Conservation (phyloP, 2,797 vertebrate genomes). For the Crax fasciolata region DNA sequence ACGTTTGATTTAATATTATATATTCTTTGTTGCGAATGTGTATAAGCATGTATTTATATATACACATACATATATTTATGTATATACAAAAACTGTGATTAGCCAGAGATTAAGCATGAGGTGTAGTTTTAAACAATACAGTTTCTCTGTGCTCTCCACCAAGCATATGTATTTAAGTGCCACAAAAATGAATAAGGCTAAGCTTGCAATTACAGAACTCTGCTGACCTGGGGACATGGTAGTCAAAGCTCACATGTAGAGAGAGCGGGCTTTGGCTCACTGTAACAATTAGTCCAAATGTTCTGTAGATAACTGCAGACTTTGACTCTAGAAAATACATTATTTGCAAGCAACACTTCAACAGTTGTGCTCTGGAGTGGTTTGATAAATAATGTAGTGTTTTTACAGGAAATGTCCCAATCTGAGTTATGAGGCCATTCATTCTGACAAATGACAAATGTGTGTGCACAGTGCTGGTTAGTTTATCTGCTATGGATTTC, state of each 20-base stretch:
- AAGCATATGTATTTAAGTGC: background rate
- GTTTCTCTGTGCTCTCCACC: background rate
- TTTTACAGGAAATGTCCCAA: slow-evolving; percentile 42
- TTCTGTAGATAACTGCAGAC: background rate
- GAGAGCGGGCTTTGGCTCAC: background rate
- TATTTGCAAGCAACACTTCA: background rate
- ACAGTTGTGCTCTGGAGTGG: background rate
- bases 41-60: background rate
- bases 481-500: slow-evolving; percentile 7
- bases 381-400: slow-evolving; percentile 19
- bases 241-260: background rate
- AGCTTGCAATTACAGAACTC: background rate
- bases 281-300: background rate
- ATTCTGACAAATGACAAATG: background rate
- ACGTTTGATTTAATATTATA: background rate
- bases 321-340: background rate
- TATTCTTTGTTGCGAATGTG: background rate
- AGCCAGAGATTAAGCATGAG: background rate
- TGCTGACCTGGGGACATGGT: fast-evolving
- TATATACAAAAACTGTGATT: background rate
- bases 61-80: no score
- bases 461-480: background rate
- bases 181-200: background rate
- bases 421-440: slow-evolving; percentile 28
- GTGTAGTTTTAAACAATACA: background rate